Percentiles rank a stretch among this genome's conserved stretches.
Evolutionary conservation across 35 echinoderm and acorn worm genomes (phyloP).

Genomic region (Lytechinus pictus): DNA sequence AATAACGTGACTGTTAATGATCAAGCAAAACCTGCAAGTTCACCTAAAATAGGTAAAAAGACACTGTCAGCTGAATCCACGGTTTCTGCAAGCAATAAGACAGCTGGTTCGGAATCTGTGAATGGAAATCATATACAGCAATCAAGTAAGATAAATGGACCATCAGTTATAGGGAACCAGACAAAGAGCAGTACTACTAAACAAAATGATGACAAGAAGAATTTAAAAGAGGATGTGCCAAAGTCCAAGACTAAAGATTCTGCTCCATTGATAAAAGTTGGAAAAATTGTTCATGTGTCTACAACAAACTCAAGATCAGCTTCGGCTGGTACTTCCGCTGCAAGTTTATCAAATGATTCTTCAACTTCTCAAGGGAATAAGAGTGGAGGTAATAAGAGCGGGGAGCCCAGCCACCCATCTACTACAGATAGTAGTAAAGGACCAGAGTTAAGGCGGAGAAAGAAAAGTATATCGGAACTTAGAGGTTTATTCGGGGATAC

Average conservation of each 20-base stretch:
- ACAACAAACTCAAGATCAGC: background rate
- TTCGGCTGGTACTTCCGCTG: background rate
- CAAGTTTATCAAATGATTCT: slow-evolving; percentile 9
- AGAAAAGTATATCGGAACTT: slow-evolving; percentile 43
- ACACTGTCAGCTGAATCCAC: background rate
- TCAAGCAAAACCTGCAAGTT: background rate
- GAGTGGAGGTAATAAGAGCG: background rate
- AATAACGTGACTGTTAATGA: background rate
- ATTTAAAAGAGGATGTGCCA: slow-evolving; percentile 5
- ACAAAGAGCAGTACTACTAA: slow-evolving; percentile 30
- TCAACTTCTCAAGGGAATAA: background rate
- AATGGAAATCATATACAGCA: background rate
- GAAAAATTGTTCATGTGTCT: background rate
- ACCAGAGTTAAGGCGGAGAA: background rate
- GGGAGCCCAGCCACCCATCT: background rate
- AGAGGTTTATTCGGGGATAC: background rate
- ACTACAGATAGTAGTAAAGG: background rate
- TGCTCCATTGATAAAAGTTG: slow-evolving; percentile 15
- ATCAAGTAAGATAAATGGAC: background rate
- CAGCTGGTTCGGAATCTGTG: background rate
- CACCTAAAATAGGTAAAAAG: background rate
- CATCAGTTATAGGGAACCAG: background rate
- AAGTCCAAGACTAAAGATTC: background rate
- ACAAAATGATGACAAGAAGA: background rate
- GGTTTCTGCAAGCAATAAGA: background rate